Evolutionary conservation across 2,113 vertebrate genomes (phyloP), one percentile per base, ranked within the genome.

Genomic region (Gambusia holbrooki): DNA sequence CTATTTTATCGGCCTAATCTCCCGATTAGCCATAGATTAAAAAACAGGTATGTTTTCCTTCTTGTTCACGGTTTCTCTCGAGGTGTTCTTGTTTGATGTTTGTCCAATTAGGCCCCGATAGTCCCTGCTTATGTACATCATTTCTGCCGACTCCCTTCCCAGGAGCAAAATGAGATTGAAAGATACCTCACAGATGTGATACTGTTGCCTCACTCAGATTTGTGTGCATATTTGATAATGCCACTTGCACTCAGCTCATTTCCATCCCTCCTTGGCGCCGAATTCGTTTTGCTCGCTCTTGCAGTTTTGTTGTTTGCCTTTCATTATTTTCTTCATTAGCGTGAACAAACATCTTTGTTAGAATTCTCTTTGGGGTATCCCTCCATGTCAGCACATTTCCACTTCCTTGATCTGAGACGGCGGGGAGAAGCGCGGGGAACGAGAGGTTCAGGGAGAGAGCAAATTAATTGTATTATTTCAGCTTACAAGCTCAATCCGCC

Each of bases 251-350:
- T 72, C 75, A 9, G 0, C 82, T 88, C 80, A 80, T 87, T 79
- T 83, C 79, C 79, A 70, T 83, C 82, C 69, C 76, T 83, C 75
- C 68, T 61, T 60, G 51, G 65, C 69, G 75, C 81, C 77, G 82
- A 64, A 89, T 86, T 89, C 45, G n/a, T 84, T 81, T 74, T 35
- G 17, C 79, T 78, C 80, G 67, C 77, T 81, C 84, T 75, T 84
- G 79, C 83, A 87, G 85, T 91, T 93, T 92, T 89, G 84, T 87
- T 93, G 91, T 93, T 94, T 93, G 89, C 82, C 86, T 91, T 94
- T 95, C 92, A 95, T 94, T 94, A 94, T 92, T 93, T 93, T 87
- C 89, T 90, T 90, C 91, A 93, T 94, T 94, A 94, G 87, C 79
- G 73, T 78, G 81, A 92, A 90, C 89, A 92, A 92, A 92, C 90